Conservation (phyloP, 2,888 invertebrate genomes). For the Malachius bipustulatus region DNA sequence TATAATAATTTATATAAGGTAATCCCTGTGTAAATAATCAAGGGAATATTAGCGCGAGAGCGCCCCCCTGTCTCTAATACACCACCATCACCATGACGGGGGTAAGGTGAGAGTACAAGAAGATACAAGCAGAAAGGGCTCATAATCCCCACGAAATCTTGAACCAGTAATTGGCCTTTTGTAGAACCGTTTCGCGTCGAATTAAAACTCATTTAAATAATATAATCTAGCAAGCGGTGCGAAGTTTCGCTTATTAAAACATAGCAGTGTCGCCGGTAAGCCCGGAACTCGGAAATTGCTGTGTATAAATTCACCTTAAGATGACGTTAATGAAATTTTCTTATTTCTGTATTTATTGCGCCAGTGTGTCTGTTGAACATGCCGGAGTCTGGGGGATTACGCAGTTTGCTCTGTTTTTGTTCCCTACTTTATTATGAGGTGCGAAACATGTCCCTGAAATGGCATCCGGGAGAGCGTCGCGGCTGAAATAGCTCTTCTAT, state of each 20-base stretch:
- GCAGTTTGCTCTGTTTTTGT: constrained; percentile 28
- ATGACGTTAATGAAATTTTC: constrained; percentile 47
- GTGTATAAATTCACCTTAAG: constrained; percentile 44
- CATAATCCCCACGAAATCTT: too few species aligned
- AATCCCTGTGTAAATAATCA: too few species aligned
- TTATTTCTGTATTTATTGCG: constrained; percentile 40
- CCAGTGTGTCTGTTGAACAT: constrained; percentile 29
- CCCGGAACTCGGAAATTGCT: constrained; percentile 40
- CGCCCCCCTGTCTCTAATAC: too few species aligned
- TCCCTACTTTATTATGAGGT: constrained; percentile 29
- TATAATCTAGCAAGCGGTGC: constrained; percentile 28
- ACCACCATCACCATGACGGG: too few species aligned
- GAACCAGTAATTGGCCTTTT: constrained; percentile 32
- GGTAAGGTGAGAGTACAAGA: too few species aligned
- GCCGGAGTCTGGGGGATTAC: constrained; percentile 27
- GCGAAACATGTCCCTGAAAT: constrained; percentile 27
- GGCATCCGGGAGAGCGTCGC: too few species aligned
- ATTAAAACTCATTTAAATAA: constrained; percentile 37
- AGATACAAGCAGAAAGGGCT: too few species aligned
- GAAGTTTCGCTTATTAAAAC: constrained; percentile 35
- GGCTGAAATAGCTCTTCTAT: too few species aligned
- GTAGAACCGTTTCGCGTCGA: constrained; percentile 29
- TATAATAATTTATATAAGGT: too few species aligned
- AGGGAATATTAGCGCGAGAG: too few species aligned
- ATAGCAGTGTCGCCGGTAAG: constrained; percentile 32